These are phyloP conservation scores for Epinephelus malabaricus DNA, from an alignment of 2,797 vertebrate genomes.

Conservation along the genomic window DNA sequence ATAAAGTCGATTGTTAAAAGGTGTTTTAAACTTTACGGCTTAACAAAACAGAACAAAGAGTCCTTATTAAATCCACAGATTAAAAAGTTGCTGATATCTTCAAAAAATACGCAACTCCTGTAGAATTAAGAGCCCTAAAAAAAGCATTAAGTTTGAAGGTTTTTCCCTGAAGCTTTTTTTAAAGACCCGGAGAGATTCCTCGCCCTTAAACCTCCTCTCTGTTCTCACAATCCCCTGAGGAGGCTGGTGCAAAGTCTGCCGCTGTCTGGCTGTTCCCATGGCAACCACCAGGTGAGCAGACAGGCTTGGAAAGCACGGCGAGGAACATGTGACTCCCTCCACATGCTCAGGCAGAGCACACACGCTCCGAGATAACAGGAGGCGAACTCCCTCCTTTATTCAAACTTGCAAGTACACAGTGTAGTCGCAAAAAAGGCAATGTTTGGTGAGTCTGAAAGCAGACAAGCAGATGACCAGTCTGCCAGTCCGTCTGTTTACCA, in stretches of 20 bases:
- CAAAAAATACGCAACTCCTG: constrained; percentile 23
- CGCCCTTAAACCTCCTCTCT: constrained; percentile 75
- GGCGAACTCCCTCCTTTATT: constrained; percentile 56
- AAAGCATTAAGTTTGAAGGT: constrained; percentile 45
- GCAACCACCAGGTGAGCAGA: constrained; percentile 89
- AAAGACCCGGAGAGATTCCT: constrained; percentile 62
- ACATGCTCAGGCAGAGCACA: constrained; percentile 72
- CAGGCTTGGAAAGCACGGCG: constrained; percentile 80
- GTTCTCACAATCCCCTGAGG: constrained; percentile 78
- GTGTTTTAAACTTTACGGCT: constrained; percentile 63
- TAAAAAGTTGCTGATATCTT: constrained; percentile 49
- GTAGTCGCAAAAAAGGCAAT: constrained; percentile 55
- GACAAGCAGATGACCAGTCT: constrained; percentile 78
- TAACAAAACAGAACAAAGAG: constrained; percentile 58
- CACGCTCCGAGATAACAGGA: constrained; percentile 58
- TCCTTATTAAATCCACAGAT: constrained; percentile 42
- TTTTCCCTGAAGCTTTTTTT: constrained; percentile 27
- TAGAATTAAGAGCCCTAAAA: constrained; percentile 37
- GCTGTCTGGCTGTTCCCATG: constrained; percentile 89
- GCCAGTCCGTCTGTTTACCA: constrained; percentile 74
- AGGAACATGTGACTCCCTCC: constrained; percentile 81
- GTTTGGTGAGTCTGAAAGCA: constrained; percentile 60
- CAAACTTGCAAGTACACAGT: constrained; percentile 68
- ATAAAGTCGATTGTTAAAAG: constrained; percentile 64
- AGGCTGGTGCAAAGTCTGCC: constrained; percentile 86